Evolutionary conservation across 2,113 vertebrate genomes (phyloP).

Genomic region (Siniperca chuatsi): DNA sequence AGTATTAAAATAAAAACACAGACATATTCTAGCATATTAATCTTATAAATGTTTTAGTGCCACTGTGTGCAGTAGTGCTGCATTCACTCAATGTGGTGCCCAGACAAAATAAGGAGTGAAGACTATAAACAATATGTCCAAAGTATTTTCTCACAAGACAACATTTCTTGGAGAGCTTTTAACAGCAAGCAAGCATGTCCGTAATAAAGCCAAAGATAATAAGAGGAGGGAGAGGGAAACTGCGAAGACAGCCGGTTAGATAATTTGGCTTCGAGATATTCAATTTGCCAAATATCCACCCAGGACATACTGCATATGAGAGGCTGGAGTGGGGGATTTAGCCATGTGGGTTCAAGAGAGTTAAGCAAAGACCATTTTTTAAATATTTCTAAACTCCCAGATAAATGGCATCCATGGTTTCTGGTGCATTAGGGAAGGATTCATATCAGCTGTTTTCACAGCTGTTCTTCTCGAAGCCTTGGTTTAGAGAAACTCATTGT

Average conservation of each 20-base stretch:
- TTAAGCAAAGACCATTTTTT: conserved; percentile 42
- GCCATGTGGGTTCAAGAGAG: conserved; percentile 42
- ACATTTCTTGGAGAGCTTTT: conserved; percentile 72
- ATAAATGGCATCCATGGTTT: conserved; percentile 68
- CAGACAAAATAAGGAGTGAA: conserved; percentile 55
- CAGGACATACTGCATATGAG: conserved; percentile 30
- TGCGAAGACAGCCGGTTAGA: conserved; percentile 56
- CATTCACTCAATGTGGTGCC: conserved; percentile 45
- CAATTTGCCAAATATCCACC: conserved; percentile 64
- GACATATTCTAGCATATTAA: conserved; percentile 39
- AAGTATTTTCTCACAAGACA: conserved; percentile 76
- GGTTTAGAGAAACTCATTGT: conserved; percentile 60
- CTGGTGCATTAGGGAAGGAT: conserved; percentile 65
- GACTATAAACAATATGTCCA: conserved; percentile 42
- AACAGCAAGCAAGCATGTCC: conserved; percentile 49
- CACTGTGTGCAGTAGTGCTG: conserved; percentile 53
- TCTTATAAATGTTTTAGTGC: conserved; percentile 50
- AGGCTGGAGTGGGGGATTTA: conserved; percentile 35
- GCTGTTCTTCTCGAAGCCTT: conserved; percentile 72
- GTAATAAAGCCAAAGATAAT: conserved; percentile 72
- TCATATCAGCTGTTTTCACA: conserved; percentile 83
- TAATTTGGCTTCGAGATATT: conserved; percentile 60
- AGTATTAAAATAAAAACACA: conserved; percentile 53
- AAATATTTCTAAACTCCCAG: conserved; percentile 44
- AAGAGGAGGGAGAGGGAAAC: conserved; percentile 45